Evolutionary conservation across 2,113 vertebrate species (phyloP), one percentile per base, ranked within the genome.

Genomic region (Gymnarchus niloticus): DNA sequence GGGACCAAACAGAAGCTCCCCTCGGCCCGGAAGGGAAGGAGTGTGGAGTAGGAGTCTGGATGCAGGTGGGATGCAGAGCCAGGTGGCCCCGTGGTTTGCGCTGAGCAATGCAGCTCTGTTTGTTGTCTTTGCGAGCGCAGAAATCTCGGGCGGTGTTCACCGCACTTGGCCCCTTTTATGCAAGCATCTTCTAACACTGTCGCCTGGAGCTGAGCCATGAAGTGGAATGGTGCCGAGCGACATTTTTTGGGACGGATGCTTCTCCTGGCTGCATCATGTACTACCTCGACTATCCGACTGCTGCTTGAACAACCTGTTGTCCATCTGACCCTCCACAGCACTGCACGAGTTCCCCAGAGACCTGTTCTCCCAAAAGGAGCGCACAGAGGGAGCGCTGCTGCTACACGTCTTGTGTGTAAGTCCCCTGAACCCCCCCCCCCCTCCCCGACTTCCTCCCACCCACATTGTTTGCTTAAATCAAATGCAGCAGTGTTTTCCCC

Each of bases 401-500:
- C 94, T 99, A 54, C 98, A 99, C 0, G 95, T 98, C 85, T 90
- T 99, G 49, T 97, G 95, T 92, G 98, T 99, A 94, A 98, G 98
- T 98, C 81, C 59, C 82, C 83, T 80, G 28, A 23, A 4, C 69
- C 73, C 51, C 81, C 83, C 12, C 84, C 83, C 54, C 84, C 69
- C 80, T 69, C 83, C 87, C 44, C 46, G 49, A 49, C 56, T 65
- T n/a, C 69, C 73, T 49, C 81, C 83, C 12, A 82, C 83, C 54
- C 46, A 54, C 48, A 56, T 37, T 9, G 44, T 48, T 61, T 59
- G 8, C 76, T 81, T 6, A 25, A 33, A 54, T 54, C 52, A 51
- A 51, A 52, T 49, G 80, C 44, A 12, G 23, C n/a, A 33, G n/a
- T 81, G 49, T 81, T 81, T 54, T 61, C 7, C 21, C 14, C 23